phyloP scores from a whole-genome alignment of 2,797 vertebrate species.

The Gila robusta region DNA sequence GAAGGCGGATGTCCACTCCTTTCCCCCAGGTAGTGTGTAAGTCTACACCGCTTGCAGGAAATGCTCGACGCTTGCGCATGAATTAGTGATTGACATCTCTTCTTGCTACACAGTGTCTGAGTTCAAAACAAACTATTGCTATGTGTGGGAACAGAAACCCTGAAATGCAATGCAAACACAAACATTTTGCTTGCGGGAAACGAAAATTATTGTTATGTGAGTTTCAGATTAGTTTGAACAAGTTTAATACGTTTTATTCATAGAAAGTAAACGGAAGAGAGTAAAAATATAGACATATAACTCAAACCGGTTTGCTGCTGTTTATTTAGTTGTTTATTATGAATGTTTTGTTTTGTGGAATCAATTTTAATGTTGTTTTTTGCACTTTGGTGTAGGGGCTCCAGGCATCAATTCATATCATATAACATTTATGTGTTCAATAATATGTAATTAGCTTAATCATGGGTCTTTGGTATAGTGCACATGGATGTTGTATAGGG shows the following conservation, averaged over 20 bases:
- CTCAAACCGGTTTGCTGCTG: neutral
- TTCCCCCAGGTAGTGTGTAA: slow-evolving; percentile 52
- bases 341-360: neutral
- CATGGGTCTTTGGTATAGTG: neutral
- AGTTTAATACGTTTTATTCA: neutral
- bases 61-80: slow-evolving; percentile 68
- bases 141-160: slow-evolving; percentile 1
- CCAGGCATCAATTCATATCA: neutral
- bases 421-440: neutral
- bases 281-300: neutral
- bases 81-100: slow-evolving; percentile 76
- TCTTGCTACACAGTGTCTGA: slow-evolving; percentile 64
- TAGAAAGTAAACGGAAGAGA: neutral
- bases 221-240: neutral
- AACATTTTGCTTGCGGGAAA: neutral
- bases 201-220: neutral
- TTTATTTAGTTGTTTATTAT: neutral
- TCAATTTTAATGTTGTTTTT: neutral
- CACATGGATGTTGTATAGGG: neutral
- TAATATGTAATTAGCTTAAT: neutral
- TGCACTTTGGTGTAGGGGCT: neutral
- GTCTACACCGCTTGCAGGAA: slow-evolving; percentile 69
- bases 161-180: neutral
- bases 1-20: neutral
- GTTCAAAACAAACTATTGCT: slow-evolving; percentile 63